phyloP scores from a whole-genome alignment of 2,888 invertebrate species.

The Drosophila meridiana region DNA sequence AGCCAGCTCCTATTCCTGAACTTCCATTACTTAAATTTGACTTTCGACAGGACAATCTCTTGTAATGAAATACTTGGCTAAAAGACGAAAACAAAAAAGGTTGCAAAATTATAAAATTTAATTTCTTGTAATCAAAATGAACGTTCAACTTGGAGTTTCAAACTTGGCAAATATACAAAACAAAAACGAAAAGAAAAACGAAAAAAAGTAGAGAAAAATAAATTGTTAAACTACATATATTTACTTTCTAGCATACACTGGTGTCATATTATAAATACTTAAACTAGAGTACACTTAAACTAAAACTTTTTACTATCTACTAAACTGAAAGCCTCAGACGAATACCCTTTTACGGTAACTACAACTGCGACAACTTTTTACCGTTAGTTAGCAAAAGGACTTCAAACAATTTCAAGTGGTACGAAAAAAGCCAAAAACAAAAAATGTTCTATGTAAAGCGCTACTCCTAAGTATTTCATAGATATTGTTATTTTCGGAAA shows the following conservation, averaged over 20 bases:
- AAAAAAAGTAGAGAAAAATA: conserved; percentile 18
- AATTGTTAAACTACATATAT: conserved; percentile 27
- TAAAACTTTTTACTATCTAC: conserved; percentile 52
- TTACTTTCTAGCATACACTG: conserved; percentile 35
- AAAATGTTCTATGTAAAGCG: conserved; percentile 7
- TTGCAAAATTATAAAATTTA: conserved; percentile 23
- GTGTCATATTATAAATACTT: conserved; percentile 49
- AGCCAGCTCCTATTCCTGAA: not conserved
- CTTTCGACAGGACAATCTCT: conserved; percentile 74
- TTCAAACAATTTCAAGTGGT: conserved; percentile 23
- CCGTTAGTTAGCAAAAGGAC: conserved; percentile 35
- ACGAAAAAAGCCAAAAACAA: conserved; percentile 6
- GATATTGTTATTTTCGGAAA: conserved; percentile 17
- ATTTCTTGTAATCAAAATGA: conserved; percentile 39
- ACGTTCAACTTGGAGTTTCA: conserved; percentile 68
- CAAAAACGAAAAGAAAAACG: conserved; percentile 17
- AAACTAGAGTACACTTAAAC: conserved; percentile 45
- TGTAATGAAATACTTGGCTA: conserved; percentile 42
- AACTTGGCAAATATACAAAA: conserved; percentile 48
- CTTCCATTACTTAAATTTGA: conserved; percentile 36
- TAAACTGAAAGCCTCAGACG: not conserved
- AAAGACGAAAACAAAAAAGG: conserved; percentile 11
- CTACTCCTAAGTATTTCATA: conserved; percentile 13
- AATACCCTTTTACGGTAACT: conserved; percentile 34
- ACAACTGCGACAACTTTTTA: conserved; percentile 48